Percentiles rank a stretch among this genome's conserved stretches.
These are phyloP conservation scores for Trissoscelio sp. DNA, from an alignment of 2,888 invertebrate genomes.

Conservation along the genomic window DNA sequence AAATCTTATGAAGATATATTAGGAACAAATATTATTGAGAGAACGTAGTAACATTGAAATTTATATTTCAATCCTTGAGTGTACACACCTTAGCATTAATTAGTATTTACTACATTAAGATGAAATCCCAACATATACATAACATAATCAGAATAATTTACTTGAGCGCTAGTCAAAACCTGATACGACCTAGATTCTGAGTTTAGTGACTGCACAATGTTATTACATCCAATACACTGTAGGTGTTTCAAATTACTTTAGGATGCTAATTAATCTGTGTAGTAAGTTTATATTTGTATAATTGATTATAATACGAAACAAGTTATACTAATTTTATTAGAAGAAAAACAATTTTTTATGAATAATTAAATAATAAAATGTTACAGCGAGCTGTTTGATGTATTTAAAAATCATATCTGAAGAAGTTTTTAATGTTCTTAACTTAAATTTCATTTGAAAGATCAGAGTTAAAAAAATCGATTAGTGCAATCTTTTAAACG, in stretches of 20 bases:
- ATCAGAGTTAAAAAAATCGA: not conserved
- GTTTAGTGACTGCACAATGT: constrained; percentile 32
- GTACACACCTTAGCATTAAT: constrained; percentile 18
- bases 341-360: too few relatives aligned
- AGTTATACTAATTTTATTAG: not conserved
- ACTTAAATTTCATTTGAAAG: not conserved
- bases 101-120: constrained; percentile 9
- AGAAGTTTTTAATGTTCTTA: too few relatives aligned
- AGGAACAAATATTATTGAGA: too few relatives aligned
- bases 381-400: too few relatives aligned
- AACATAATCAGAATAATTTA: constrained; percentile 44
- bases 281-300: constrained; percentile 8
- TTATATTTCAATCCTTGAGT: not conserved
- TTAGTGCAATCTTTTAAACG: not conserved
- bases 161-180: constrained; percentile 33
- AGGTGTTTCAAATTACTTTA: constrained; percentile 39
- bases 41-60: not conserved
- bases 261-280: constrained; percentile 32
- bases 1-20: too few relatives aligned
- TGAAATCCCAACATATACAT: constrained; percentile 13
- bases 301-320: constrained; percentile 7
- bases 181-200: constrained; percentile 41
- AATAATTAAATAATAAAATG: too few relatives aligned
- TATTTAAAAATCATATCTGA: too few relatives aligned
- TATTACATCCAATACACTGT: constrained; percentile 31